Conservation (phyloP, 2,797 vertebrate species). For the Jordanella pulchra region DNA sequence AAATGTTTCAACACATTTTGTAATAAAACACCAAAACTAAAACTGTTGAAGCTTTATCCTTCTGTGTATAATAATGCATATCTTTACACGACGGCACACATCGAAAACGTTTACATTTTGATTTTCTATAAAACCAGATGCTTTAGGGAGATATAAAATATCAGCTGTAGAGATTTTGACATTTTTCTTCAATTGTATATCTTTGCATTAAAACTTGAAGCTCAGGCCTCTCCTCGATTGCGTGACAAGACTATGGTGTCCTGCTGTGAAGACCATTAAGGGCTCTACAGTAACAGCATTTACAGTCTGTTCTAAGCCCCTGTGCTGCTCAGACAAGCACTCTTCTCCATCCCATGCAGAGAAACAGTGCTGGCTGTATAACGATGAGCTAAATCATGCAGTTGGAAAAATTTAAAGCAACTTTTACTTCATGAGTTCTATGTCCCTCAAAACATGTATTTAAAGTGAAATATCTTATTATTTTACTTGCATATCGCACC, state of each 20-base stretch:
- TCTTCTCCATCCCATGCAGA: slow-evolving; percentile 16
- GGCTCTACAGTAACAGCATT: slow-evolving; percentile 53
- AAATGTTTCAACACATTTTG: not conserved
- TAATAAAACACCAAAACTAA: too few relatives aligned
- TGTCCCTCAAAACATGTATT: not conserved
- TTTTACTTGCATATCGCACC: not conserved
- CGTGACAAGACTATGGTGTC: slow-evolving; percentile 47
- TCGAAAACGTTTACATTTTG: not conserved
- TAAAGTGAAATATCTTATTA: not conserved
- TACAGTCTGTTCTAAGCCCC: slow-evolving; percentile 31
- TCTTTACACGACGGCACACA: not conserved
- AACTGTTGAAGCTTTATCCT: not conserved
- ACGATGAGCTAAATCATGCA: slow-evolving; percentile 23
- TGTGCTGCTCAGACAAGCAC: slow-evolving; percentile 29
- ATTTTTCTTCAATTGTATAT: slow-evolving; percentile 52
- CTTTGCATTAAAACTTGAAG: slow-evolving; percentile 53
- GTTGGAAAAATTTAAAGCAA: not conserved
- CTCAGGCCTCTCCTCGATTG: slow-evolving; percentile 29
- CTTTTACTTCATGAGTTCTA: not conserved
- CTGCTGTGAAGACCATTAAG: slow-evolving; percentile 56
- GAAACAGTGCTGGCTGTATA: slow-evolving; percentile 9
- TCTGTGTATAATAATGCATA: not conserved
- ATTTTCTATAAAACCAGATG: not conserved
- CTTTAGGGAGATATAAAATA: not conserved
- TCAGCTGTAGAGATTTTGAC: not conserved